These are phyloP conservation scores for Dryas iulia DNA, from an alignment of 1,140 invertebrate genomes.

Conservation along the genomic window DNA sequence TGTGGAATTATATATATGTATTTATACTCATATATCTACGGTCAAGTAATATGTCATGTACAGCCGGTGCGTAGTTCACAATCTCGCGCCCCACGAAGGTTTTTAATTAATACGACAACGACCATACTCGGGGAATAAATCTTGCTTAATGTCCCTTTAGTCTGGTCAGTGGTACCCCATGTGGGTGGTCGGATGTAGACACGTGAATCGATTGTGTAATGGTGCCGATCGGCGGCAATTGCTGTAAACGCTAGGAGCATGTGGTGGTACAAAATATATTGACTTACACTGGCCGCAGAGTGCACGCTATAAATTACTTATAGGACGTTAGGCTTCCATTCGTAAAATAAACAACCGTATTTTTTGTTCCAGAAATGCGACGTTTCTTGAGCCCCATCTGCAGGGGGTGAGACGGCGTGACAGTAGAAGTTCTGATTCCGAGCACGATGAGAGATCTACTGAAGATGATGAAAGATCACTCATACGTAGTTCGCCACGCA, in stretches of 20 bases:
- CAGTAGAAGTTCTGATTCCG: constrained; percentile 72
- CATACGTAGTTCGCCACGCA: constrained; percentile 62
- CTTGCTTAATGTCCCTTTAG: constrained; percentile 74
- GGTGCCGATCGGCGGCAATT: constrained; percentile 19
- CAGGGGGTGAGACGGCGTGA: constrained; percentile 73
- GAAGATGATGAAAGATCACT: constrained; percentile 77
- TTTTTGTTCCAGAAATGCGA: constrained; percentile 75
- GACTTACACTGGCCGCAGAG: constrained; percentile 5
- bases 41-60: constrained; percentile 5
- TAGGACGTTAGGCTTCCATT: neutral
- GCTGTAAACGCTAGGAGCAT: constrained; percentile 25
- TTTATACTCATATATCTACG: too few relatives aligned
- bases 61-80: constrained; percentile 21
- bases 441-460: constrained; percentile 76
- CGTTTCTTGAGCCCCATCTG: constrained; percentile 76
- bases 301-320: constrained; percentile 3
- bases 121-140: constrained; percentile 59
- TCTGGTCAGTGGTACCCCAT: constrained; percentile 53
- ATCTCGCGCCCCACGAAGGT: constrained; percentile 46
- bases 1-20: neutral
- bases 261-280: constrained; percentile 23
- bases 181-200: constrained; percentile 31
- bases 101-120: constrained; percentile 69
- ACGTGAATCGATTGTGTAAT: constrained; percentile 40
- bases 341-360: neutral